A percentile compares a stretch with the other conserved stretches of the same genome.
Conservation (phyloP, 2,797 vertebrate species). For the Oreochromis grahami region DNA sequence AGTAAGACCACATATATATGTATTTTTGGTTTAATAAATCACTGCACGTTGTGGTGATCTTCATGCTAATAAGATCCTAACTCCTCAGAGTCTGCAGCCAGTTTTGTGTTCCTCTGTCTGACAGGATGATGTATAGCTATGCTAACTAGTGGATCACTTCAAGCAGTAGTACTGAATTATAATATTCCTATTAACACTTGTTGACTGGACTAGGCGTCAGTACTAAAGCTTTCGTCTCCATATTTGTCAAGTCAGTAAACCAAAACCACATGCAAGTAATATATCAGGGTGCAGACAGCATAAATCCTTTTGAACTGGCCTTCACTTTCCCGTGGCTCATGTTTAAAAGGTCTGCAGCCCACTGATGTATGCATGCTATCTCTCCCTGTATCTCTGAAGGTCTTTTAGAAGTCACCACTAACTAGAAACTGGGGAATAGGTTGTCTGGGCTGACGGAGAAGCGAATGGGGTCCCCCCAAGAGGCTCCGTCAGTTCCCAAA, state of each 20-base stretch:
- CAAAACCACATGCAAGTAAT: constrained; percentile 3
- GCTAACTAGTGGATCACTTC: constrained; percentile 9
- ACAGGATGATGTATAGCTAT: constrained; percentile 32
- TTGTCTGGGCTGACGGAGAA: constrained; percentile 57
- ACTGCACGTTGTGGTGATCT: background rate
- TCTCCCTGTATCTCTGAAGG: constrained; percentile 51
- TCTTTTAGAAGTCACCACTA: constrained; percentile 74
- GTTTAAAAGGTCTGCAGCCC: constrained; percentile 36
- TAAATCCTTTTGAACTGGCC: constrained; percentile 37
- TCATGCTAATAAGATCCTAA: constrained; percentile 20
- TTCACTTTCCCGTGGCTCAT: constrained; percentile 20
- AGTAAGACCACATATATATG: background rate
- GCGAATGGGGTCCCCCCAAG: constrained; percentile 40
- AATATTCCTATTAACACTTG: constrained; percentile 8
- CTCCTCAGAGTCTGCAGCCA: background rate
- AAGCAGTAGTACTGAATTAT: constrained; percentile 14
- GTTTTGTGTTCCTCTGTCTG: background rate
- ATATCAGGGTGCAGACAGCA: background rate
- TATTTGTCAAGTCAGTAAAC: constrained; percentile 29
- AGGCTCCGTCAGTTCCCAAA: constrained; percentile 55
- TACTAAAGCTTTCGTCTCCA: background rate
- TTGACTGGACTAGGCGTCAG: background rate
- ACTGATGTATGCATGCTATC: constrained; percentile 9
- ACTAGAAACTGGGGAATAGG: constrained; percentile 72
- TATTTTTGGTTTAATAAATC: constrained; percentile 3